Evolutionary conservation across 2,797 vertebrate genomes (phyloP).

Genomic region (Cryptoblepharus egeriae): DNA sequence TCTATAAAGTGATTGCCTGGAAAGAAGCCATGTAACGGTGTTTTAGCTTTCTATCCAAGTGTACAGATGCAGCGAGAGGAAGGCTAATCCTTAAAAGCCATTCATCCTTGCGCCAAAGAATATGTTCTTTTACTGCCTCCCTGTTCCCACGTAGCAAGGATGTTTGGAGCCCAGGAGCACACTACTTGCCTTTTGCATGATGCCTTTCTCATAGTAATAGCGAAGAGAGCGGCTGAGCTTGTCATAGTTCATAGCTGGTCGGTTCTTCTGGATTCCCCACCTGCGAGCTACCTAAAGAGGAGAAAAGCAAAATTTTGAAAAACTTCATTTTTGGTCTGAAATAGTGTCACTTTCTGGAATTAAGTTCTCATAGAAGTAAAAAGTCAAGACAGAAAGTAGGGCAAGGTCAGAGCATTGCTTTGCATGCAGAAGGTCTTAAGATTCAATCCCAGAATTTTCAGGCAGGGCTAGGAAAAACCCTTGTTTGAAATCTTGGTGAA

Average conservation of each 20-base stretch:
- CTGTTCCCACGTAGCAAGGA: not conserved
- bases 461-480: no score
- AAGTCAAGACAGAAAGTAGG: no score
- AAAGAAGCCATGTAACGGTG: not conserved
- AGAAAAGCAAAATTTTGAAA: constrained; percentile 9
- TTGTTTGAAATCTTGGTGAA: no score
- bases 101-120: not conserved
- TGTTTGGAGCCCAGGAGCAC: constrained; percentile 46
- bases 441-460: no score
- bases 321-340: not conserved
- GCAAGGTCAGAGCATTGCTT: no score
- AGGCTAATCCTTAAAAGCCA: not conserved
- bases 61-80: not conserved
- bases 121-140: not conserved
- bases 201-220: constrained; percentile 91
- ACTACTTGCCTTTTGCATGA: constrained; percentile 83
- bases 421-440: no score
- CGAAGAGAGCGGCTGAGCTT: constrained; percentile 96
- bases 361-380: not conserved
- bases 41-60: not conserved
- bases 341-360: not conserved
- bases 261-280: constrained; percentile 97
- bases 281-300: constrained; percentile 88
- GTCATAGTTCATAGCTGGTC: constrained; percentile 97
- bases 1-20: not conserved